Evolutionary conservation across 2,888 invertebrate species (phyloP).

Genomic region (Spicauda simplicius): DNA sequence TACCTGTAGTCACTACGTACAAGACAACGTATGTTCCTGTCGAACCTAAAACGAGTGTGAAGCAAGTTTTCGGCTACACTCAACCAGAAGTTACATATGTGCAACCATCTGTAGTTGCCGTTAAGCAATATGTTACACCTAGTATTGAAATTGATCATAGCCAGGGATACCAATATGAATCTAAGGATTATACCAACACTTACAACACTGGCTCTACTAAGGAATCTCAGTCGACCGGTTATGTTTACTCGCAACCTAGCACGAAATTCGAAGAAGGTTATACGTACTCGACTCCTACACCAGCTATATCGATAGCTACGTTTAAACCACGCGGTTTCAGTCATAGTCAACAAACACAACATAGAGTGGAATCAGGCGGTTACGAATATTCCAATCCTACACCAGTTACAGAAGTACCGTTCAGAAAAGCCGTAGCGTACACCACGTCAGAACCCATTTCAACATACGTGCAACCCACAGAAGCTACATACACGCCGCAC

Average conservation of each 20-base stretch:
- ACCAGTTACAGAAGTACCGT: slow-evolving; percentile 70
- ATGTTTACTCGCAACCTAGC: slow-evolving; percentile 61
- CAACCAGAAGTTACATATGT: slow-evolving; percentile 75
- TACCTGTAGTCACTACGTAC: slow-evolving; percentile 57
- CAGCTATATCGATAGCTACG: slow-evolving; percentile 63
- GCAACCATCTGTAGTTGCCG: slow-evolving; percentile 64
- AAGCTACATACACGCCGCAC: slow-evolving; percentile 41
- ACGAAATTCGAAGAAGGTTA: slow-evolving; percentile 71
- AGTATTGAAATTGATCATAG: slow-evolving; percentile 61
- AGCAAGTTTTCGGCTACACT: slow-evolving; percentile 74
- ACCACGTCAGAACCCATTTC: slow-evolving; percentile 64
- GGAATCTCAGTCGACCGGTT: slow-evolving; percentile 45
- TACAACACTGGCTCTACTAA: slow-evolving; percentile 41
- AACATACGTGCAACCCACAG: slow-evolving; percentile 59
- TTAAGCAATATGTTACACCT: slow-evolving; percentile 58
- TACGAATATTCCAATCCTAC: slow-evolving; percentile 64
- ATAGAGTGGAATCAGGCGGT: slow-evolving; percentile 60
- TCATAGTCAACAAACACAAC: slow-evolving; percentile 67
- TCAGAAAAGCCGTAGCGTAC: slow-evolving; percentile 72
- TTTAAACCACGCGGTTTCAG: slow-evolving; percentile 67
- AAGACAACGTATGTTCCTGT: slow-evolving; percentile 71
- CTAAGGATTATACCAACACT: slow-evolving; percentile 47
- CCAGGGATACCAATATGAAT: slow-evolving; percentile 61
- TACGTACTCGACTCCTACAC: slow-evolving; percentile 64
- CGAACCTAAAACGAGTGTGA: slow-evolving; percentile 69